A percentile compares a stretch with the other conserved stretches of the same genome.
These are phyloP conservation scores for Drosophila tripunctata DNA, from an alignment of 2,888 invertebrate species.

Conservation along the genomic window DNA sequence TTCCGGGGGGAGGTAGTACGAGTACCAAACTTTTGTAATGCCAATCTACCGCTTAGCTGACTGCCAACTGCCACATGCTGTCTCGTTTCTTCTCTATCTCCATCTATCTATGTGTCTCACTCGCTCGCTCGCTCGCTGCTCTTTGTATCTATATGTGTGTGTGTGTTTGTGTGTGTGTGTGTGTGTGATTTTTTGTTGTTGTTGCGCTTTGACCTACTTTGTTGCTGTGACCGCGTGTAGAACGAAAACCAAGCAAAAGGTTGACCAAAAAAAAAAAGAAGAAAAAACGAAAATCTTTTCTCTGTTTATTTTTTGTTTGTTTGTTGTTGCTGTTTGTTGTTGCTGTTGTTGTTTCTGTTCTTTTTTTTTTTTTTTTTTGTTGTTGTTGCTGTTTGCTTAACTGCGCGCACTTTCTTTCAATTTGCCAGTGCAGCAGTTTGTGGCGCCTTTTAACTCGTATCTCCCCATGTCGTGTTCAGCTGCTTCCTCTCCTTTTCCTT, in stretches of 20 bases:
- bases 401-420: conserved; percentile 63
- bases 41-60: conserved; percentile 70
- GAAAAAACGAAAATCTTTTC: conserved; percentile 20
- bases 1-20: too few relatives aligned
- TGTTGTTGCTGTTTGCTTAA: conserved; percentile 50
- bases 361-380: too few relatives aligned
- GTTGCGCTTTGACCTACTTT: conserved; percentile 68
- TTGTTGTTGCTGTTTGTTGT: conserved; percentile 28
- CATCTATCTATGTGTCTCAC: not conserved
- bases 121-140: not conserved
- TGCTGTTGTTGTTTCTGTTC: conserved; percentile 35
- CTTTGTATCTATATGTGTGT: conserved; percentile 9
- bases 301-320: conserved; percentile 36
- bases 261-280: conserved; percentile 50
- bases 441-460: conserved; percentile 37
- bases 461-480: too few relatives aligned
- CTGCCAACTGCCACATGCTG: conserved; percentile 7
- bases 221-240: conserved; percentile 48
- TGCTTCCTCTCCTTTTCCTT: not conserved
- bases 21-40: conserved; percentile 67
- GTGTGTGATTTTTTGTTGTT: conserved; percentile 38
- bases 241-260: conserved; percentile 54
- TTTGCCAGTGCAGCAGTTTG: conserved; percentile 56
- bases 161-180: conserved; percentile 14
- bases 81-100: not conserved